Base-by-base conservation (phyloP, 2,888 invertebrate species). In the Callinectes sapidus region DNA sequence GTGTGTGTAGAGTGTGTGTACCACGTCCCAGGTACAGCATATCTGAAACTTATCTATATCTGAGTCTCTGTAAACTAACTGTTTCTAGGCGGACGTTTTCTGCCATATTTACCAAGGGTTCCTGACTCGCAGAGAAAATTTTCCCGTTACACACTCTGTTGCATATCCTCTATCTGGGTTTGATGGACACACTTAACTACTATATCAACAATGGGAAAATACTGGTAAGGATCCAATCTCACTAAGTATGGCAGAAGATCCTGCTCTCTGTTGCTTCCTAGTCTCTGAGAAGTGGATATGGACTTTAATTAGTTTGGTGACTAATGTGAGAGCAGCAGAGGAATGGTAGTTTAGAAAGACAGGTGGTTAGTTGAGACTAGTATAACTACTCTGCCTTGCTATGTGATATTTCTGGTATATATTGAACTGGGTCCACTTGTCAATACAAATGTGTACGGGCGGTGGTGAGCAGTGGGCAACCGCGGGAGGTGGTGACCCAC, bases 351-450 rank as follows among this genome's bases (percentile, higher is more conserved):
- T 42, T 89, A 92, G 92, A 90, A 90, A 86, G 90, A 92, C 92
- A 92, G 92, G 92, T 90, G 92, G 92, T 93, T 90, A 91, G 35
- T 91, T 85, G 91, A 93, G 92, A 93, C 89, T 91, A 91, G 71
- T 93, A 85, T 91, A 93, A 91, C 92, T 93, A 91, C 92, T 93
- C 90, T 93, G 92, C 92, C 92, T 93, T 93, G 92, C 92, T 93
- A 93, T 93, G 92, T 93, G 92, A 93, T 93, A 93, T 93, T 90
- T 93, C 89, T 93, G 85, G 91, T 91, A 90, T 90, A 90, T 90
- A 91, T 71, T 91, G 92, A 93, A 77, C 91, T 91, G 92, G 92
- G 92, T 93, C 92, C 92, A 93, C 92, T 90, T 85, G 89, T 92
- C 87, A 92, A 90, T 92, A 92, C 89, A 93, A 93, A 93, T 61